Conservation (phyloP, 2,797 vertebrate genomes). For the Chrysocyon brachyurus region DNA sequence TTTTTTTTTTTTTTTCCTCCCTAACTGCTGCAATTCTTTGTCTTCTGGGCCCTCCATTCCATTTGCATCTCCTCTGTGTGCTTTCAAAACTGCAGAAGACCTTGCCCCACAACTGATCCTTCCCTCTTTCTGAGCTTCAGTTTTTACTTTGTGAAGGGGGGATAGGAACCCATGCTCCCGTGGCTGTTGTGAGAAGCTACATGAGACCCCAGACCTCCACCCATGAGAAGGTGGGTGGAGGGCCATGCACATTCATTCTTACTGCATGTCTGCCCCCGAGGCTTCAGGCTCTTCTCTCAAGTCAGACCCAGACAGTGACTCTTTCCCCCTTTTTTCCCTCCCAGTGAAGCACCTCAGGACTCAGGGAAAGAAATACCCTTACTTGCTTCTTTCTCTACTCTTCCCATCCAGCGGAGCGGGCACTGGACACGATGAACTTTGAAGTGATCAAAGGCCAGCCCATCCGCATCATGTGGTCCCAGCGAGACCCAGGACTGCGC, state of each 20-base stretch:
- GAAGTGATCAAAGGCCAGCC: slow-evolving; percentile 97
- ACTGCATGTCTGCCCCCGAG: not conserved
- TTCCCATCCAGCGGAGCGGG: slow-evolving; percentile 93
- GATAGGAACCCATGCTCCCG: not conserved
- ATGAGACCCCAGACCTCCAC: not conserved
- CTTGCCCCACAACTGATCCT: not conserved
- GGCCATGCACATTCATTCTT: not conserved
- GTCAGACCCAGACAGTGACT: not conserved
- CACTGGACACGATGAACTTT: slow-evolving; percentile 99
- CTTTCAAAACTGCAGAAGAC: not conserved
- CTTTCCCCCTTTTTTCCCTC: not conserved
- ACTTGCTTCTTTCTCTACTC: not conserved
- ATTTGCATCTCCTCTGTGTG: not conserved
- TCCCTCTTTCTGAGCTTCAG: not conserved
- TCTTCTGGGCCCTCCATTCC: not conserved
- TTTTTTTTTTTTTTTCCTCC: not conserved
- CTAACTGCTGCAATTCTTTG: not conserved
- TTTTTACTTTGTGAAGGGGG: slow-evolving; percentile 21
- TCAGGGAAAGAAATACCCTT: not conserved
- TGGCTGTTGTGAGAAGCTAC: not conserved
- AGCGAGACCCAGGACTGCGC: slow-evolving; percentile 96
- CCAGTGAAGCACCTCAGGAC: not conserved
- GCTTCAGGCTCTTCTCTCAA: not conserved
- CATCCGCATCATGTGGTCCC: slow-evolving; percentile 99
- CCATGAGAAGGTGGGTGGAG: not conserved